Evolutionary conservation across 1,140 invertebrate genomes (phyloP).

Genomic region (Lutraria rhynchaena): DNA sequence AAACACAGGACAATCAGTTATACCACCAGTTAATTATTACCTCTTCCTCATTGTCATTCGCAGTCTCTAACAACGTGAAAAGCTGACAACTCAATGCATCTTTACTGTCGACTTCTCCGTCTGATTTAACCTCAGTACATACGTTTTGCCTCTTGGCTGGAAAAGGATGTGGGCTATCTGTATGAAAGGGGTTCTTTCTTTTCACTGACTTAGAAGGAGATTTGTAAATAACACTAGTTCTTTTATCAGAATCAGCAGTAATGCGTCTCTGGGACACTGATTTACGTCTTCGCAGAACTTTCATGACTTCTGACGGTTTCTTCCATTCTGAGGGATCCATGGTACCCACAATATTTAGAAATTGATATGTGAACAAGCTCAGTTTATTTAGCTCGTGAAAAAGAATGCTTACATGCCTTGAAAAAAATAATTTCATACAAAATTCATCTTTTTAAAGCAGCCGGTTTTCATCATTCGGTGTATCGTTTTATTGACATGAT

Average conservation of each 20-base stretch:
- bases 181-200: conserved; percentile 51
- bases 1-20: too few relatives aligned
- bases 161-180: conserved; percentile 47
- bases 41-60: conserved; percentile 22
- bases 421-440: too few relatives aligned
- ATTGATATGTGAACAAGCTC: too few relatives aligned
- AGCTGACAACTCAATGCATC: conserved; percentile 43
- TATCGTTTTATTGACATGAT: too few relatives aligned
- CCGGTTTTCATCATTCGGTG: too few relatives aligned
- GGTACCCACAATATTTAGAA: too few relatives aligned
- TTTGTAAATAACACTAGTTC: conserved; percentile 55
- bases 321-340: conserved; percentile 49
- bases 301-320: conserved; percentile 57
- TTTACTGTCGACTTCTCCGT: neutral
- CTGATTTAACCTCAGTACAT: too few relatives aligned
- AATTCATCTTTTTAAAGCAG: too few relatives aligned
- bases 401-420: too few relatives aligned
- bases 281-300: conserved; percentile 44
- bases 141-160: conserved; percentile 12
- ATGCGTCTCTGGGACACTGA: conserved; percentile 54
- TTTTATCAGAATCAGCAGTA: conserved; percentile 43
- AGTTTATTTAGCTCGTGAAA: too few relatives aligned
- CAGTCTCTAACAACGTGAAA: conserved; percentile 25
- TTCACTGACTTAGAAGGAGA: conserved; percentile 52
- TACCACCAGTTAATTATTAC: too few relatives aligned